These are phyloP conservation scores for Pangasius djambal DNA, from an alignment of 2,797 vertebrate genomes.

Conservation along the genomic window DNA sequence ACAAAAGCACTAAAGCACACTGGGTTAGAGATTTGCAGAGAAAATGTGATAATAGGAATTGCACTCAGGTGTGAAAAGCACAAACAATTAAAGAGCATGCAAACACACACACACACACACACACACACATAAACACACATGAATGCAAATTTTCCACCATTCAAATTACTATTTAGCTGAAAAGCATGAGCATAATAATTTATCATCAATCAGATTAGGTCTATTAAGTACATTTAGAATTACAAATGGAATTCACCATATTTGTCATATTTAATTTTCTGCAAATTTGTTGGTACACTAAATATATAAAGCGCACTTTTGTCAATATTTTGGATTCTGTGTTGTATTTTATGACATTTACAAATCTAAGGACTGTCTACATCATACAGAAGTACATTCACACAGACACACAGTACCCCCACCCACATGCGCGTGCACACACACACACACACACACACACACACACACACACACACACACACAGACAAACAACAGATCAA, in stretches of 20 bases:
- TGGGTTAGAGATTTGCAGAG: constrained; percentile 36
- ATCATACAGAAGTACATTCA: background rate
- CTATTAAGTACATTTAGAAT: background rate
- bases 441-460: constrained; percentile 32
- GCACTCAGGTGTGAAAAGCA: constrained; percentile 47
- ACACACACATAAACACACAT: background rate
- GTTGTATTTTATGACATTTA: background rate
- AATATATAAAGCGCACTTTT: background rate
- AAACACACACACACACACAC: constrained; percentile 17
- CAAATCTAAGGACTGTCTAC: background rate
- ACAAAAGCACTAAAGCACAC: background rate
- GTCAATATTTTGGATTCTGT: background rate
- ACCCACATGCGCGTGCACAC: constrained; percentile 31
- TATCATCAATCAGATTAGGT: background rate
- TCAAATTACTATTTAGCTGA: background rate
- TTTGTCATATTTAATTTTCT: background rate
- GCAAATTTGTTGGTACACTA: background rate
- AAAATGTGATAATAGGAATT: constrained; percentile 51
- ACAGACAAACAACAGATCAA: constrained; percentile 50
- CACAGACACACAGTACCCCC: constrained; percentile 4
- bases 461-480: constrained; percentile 33
- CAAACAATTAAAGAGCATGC: constrained; percentile 13
- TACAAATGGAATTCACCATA: background rate
- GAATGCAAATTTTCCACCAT: background rate
- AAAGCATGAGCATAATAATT: background rate